Evolutionary conservation across 2,888 invertebrate species (phyloP).

Genomic region (Heliconius sara): DNA sequence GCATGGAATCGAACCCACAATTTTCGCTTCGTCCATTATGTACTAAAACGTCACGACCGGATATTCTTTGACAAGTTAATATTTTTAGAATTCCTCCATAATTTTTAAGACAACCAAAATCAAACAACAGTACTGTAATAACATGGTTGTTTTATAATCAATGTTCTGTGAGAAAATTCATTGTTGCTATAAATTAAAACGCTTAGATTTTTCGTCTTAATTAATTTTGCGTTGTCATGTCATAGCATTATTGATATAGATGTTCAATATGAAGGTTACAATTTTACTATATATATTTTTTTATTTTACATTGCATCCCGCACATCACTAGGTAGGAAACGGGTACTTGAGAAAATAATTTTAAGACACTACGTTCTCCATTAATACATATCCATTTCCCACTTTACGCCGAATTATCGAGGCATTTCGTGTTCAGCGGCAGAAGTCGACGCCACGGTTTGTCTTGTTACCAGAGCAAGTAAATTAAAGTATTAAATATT

Average conservation of each 20-base stretch:
- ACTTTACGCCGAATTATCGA: neutral
- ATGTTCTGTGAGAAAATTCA: neutral
- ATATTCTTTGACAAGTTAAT: too few species aligned
- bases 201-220: neutral
- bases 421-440: too few species aligned
- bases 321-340: neutral
- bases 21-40: too few species aligned
- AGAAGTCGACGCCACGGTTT: too few species aligned
- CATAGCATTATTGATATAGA: neutral
- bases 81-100: neutral
- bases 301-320: neutral
- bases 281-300: too few species aligned
- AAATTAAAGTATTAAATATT: too few species aligned
- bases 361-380: neutral
- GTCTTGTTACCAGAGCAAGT: too few species aligned
- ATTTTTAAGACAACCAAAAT: neutral
- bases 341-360: neutral
- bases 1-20: too few species aligned
- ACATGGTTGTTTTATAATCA: neutral
- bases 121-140: neutral
- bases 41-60: too few species aligned
- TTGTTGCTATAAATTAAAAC: neutral
- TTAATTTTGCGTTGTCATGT: neutral
- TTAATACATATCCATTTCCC: neutral
- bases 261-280: too few species aligned